A percentile compares a stretch with the other conserved stretches of the same genome.
Conservation (phyloP, 1,140 invertebrate genomes). For the Hylyphantes graminicola region DNA sequence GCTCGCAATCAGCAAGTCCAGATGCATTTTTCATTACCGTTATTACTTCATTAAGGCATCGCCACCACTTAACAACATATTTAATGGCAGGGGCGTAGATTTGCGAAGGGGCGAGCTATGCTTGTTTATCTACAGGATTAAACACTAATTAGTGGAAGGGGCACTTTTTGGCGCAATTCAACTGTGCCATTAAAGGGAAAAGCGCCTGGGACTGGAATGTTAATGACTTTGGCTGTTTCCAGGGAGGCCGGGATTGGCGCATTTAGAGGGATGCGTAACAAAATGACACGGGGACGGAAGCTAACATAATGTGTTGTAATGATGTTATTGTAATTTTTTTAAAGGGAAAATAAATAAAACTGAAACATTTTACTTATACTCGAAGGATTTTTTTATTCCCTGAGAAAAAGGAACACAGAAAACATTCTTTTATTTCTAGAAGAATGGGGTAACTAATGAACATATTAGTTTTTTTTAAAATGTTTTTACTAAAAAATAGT, state of each 20-base stretch:
- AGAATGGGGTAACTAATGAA: too few species aligned
- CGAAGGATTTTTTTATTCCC: too few species aligned
- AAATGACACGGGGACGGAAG: constrained; percentile 6
- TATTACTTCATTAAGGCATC: constrained; percentile 49
- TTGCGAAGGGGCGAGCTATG: constrained; percentile 20
- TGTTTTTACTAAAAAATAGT: too few species aligned
- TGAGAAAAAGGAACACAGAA: too few species aligned
- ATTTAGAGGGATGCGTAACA: constrained; percentile 2
- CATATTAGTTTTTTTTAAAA: too few species aligned
- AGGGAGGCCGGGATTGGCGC: neutral
- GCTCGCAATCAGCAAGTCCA: too few species aligned
- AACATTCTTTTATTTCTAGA: too few species aligned
- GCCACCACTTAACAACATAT: constrained; percentile 45
- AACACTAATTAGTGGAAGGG: constrained; percentile 49
- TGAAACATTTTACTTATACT: too few species aligned
- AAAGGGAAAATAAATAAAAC: too few species aligned
- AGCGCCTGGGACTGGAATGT: constrained; percentile 35
- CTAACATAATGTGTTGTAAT: neutral
- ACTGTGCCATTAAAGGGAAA: neutral
- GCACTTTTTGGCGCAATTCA: constrained; percentile 42
- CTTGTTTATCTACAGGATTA: constrained; percentile 53
- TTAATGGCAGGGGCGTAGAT: constrained; percentile 49
- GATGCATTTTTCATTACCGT: constrained; percentile 52
- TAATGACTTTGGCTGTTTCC: constrained; percentile 35
- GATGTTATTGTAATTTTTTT: too few species aligned